Conservation (phyloP, 2,113 vertebrate species). For the Corythoichthys intestinalis region DNA sequence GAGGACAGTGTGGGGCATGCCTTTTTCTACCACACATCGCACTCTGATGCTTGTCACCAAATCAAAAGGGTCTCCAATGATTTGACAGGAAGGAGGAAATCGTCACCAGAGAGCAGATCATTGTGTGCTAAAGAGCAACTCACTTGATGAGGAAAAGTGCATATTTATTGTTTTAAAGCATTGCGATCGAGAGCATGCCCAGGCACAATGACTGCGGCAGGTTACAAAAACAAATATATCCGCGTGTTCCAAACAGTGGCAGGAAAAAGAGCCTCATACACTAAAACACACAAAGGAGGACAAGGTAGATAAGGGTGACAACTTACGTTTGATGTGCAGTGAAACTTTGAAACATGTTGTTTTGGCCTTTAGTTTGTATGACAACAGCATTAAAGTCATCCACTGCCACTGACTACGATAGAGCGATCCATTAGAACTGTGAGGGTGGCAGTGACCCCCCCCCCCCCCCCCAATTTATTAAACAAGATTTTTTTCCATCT, state of each 20-base stretch:
- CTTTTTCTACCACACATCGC: constrained; percentile 21
- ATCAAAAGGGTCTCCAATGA: constrained; percentile 28
- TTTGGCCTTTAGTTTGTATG: not conserved
- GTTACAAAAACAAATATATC: constrained; percentile 59
- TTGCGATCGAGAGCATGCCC: constrained; percentile 22
- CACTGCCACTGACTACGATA: too few relatives aligned
- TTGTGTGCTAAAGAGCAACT: constrained; percentile 18
- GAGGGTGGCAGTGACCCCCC: too few relatives aligned
- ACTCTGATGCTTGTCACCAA: constrained; percentile 20
- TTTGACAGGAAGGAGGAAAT: constrained; percentile 21
- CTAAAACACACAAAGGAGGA: not conserved
- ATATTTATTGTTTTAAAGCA: constrained; percentile 55
- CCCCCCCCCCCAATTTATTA: too few relatives aligned
- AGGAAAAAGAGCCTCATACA: constrained; percentile 45
- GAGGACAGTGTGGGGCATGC: constrained; percentile 14
- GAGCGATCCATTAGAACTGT: too few relatives aligned
- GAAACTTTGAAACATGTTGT: not conserved
- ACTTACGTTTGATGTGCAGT: not conserved
- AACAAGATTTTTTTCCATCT: too few relatives aligned
- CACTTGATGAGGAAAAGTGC: constrained; percentile 11
- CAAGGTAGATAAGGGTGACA: not conserved
- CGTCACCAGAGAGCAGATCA: constrained; percentile 15
- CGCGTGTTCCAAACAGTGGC: constrained; percentile 50
- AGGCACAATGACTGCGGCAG: constrained; percentile 49
- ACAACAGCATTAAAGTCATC: not conserved